Evolutionary conservation across 64 coral and sea anemone genomes (phyloP), one percentile per base, ranked within the genome.

Genomic region (Hydrozoanthus tunicans): DNA sequence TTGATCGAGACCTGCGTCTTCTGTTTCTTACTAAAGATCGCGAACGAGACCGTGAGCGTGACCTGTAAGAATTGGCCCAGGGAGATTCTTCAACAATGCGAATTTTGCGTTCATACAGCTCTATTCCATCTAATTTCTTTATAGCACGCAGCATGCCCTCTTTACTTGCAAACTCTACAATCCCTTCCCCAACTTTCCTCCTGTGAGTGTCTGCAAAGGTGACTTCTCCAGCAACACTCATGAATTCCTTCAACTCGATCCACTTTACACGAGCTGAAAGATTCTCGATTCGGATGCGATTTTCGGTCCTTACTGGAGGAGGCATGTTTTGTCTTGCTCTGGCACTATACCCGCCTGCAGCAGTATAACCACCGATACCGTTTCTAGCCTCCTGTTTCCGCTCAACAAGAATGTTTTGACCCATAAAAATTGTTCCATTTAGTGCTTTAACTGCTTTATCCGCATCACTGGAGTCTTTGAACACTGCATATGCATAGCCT

Each of bases 131-230:
- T 4, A 99, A 64, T 17, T 77, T 91, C 32, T 93, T 89, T 43
- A 99, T 90, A 10, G 97, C 97, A 14, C 83, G 76, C n/a, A 75
- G 55, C 97, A 99, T 95, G 60, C 82, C 94, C 32, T 96, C 94
- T 75, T 93, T 92, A 23, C 59, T 94, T 4, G 94, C 82, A 91
- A 96, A 99, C 64, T 99, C 97, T 12, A 99, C 97, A 9, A 99
- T 82, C n/a, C 97, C 97, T 92, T 99, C 97, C 51, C 97, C 97
- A 52, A 90, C 91, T 65, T 80, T 96, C 23, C 97, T 89, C 73
- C 94, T 96, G 77, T 99, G 97, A 5, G 97, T 99, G 73, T 99
- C 97, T 51, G 97, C 97, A 95, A 95, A 99, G 65, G 94, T 95
- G 4, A 99, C 97, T 67, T 99, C 97, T 6, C 97, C 97, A 61